Evolutionary conservation across 2,113 vertebrate species (phyloP).

Genomic region (Campylomormyrus numenius): DNA sequence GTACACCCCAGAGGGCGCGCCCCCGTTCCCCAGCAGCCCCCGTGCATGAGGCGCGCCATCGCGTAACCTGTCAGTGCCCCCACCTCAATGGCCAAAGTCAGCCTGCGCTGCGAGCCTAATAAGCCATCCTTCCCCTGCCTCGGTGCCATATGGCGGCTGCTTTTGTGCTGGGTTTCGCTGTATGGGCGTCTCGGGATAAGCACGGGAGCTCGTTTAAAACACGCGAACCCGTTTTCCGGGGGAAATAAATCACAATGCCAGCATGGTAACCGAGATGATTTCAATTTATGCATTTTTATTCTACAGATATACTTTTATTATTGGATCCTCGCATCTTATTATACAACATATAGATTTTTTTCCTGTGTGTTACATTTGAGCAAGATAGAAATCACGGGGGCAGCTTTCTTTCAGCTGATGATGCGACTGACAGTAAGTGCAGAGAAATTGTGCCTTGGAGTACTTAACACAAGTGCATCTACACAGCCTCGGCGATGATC

Average conservation of each 20-base stretch:
- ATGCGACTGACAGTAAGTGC: neutral
- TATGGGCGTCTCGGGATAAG: neutral
- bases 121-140: neutral
- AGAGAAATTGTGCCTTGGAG: neutral
- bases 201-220: neutral
- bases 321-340: neutral
- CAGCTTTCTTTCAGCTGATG: slow-evolving; percentile 2
- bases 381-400: neutral
- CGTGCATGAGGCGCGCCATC: neutral
- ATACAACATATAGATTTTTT: neutral
- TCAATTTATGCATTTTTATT: neutral
- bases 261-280: neutral
- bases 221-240: neutral
- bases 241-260: neutral
- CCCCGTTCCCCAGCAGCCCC: neutral
- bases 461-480: neutral
- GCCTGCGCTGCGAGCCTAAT: slow-evolving; percentile 12
- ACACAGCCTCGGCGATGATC: neutral
- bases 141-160: slow-evolving; percentile 24
- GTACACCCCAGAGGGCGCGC: neutral
- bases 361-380: neutral
- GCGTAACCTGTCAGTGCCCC: slow-evolving; percentile 13
- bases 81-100: neutral
- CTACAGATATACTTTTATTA: neutral
- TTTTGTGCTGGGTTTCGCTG: neutral